phyloP scores from a whole-genome alignment of 1,140 invertebrate genomes.

The Whitmania pigra region DNA sequence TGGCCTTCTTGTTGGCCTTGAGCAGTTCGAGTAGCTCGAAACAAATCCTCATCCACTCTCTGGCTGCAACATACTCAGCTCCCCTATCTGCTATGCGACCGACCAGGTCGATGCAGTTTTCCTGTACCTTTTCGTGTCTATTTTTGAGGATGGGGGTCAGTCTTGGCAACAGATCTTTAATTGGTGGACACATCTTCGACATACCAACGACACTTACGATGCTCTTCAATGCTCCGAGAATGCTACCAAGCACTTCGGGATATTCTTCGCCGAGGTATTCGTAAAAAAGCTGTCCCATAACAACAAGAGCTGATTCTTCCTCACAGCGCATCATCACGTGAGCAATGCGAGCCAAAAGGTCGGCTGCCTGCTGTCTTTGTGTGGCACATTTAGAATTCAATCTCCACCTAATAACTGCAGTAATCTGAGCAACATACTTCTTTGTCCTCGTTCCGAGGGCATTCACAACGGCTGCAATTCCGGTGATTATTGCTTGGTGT shows the following conservation, averaged over 20 bases:
- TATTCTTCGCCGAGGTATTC: conserved; percentile 99
- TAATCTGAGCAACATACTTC: conserved; percentile 96
- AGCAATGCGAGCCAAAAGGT: conserved; percentile 93
- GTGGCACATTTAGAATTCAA: conserved; percentile 99
- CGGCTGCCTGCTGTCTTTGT: conserved; percentile 95
- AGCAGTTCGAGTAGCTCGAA: conserved; percentile 92
- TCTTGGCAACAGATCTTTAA: conserved; percentile 91
- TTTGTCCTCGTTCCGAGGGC: conserved; percentile 92
- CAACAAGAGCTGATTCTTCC: conserved; percentile 50
- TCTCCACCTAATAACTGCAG: conserved; percentile 96
- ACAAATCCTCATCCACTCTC: conserved; percentile 99
- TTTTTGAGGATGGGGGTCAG: conserved; percentile 92
- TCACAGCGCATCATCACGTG: conserved; percentile 99
- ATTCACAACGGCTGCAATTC: conserved; percentile 97
- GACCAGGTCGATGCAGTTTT: conserved; percentile 98
- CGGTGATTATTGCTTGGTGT: conserved; percentile 73
- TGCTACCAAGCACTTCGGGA: conserved; percentile 95
- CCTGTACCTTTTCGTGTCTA: conserved; percentile 73
- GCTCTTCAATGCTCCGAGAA: conserved; percentile 89
- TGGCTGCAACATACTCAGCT: conserved; percentile 94
- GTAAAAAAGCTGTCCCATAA: conserved; percentile 86
- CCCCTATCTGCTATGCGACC: conserved; percentile 96
- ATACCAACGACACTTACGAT: conserved; percentile 99
- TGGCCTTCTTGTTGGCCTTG: conserved; percentile 98
- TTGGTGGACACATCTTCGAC: conserved; percentile 99